Conservation (phyloP, 2,888 invertebrate species). For the Aproaerema taeniolella region DNA sequence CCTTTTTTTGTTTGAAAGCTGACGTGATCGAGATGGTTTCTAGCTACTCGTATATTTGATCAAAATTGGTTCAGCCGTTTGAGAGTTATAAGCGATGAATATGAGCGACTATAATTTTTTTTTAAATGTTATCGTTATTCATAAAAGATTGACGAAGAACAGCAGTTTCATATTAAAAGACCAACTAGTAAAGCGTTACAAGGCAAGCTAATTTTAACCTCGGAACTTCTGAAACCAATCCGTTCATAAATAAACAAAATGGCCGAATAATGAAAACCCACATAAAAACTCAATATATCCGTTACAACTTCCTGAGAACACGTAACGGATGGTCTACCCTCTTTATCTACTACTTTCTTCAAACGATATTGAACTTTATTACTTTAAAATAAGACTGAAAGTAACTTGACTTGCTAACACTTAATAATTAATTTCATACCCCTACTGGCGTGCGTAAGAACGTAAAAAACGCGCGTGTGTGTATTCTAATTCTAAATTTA, state of each 20-base stretch:
- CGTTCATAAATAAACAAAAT: slow-evolving; percentile 55
- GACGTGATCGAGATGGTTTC: too few relatives aligned
- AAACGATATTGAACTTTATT: slow-evolving; percentile 27
- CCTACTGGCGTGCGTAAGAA: slow-evolving; percentile 23
- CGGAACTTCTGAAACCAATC: slow-evolving; percentile 30
- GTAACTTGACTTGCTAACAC: slow-evolving; percentile 9
- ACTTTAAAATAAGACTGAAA: slow-evolving; percentile 21
- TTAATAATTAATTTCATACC: slow-evolving; percentile 34
- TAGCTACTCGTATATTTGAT: too few relatives aligned
- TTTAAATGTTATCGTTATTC: too few relatives aligned
- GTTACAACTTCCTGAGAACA: slow-evolving; percentile 56
- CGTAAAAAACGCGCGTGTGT: slow-evolving; percentile 22
- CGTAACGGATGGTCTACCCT: slow-evolving; percentile 37
- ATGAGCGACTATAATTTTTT: too few relatives aligned
- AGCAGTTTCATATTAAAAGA: too few relatives aligned
- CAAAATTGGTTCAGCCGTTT: too few relatives aligned
- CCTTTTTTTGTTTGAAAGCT: too few relatives aligned
- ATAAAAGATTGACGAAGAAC: too few relatives aligned
- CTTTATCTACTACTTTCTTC: slow-evolving; percentile 18
- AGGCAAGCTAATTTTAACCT: slow-evolving; percentile 28
- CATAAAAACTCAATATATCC: slow-evolving; percentile 61
- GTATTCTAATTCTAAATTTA: slow-evolving; percentile 39
- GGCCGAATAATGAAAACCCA: slow-evolving; percentile 51
- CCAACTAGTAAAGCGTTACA: too few relatives aligned
- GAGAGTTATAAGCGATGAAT: too few relatives aligned